These are phyloP conservation scores for Verasper variegatus DNA, from an alignment of 2,113 vertebrate species.

Conservation along the genomic window DNA sequence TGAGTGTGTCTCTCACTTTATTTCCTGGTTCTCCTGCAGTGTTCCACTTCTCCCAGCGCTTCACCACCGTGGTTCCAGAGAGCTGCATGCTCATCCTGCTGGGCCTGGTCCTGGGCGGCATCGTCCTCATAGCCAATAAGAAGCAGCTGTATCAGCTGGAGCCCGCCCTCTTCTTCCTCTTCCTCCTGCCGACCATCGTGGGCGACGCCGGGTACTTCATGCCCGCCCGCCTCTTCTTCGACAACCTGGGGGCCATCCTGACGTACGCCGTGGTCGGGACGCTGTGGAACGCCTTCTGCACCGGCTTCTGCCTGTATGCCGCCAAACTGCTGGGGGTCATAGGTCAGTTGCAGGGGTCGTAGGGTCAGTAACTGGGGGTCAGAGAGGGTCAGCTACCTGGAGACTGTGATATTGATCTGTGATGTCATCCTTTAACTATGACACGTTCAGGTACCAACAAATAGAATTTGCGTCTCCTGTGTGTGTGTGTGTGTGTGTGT, in stretches of 20 bases:
- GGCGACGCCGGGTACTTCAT: slow-evolving; percentile 97
- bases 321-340: slow-evolving; percentile 73
- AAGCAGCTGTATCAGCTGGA: slow-evolving; percentile 95
- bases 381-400: neutral
- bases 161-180: slow-evolving; percentile 96
- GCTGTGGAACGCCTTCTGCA: slow-evolving; percentile 95
- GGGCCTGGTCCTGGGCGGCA: slow-evolving; percentile 92
- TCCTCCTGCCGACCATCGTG: slow-evolving; percentile 95
- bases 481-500: neutral
- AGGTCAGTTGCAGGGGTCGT: slow-evolving; percentile 41
- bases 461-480: neutral
- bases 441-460: neutral
- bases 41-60: slow-evolving; percentile 94
- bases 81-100: slow-evolving; percentile 96
- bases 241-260: slow-evolving; percentile 96
- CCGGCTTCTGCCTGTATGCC: slow-evolving; percentile 90
- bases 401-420: neutral
- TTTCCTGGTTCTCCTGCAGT: slow-evolving; percentile 78
- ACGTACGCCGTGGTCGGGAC: slow-evolving; percentile 94
- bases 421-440: neutral
- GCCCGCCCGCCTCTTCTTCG: slow-evolving; percentile 95
- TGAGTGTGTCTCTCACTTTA: slow-evolving; percentile 9
- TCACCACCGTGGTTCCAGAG: slow-evolving; percentile 93
- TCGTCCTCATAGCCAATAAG: slow-evolving; percentile 92
- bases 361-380: neutral